Conservation (phyloP, 2,888 invertebrate species). For the Drosophila vallismaia region DNA sequence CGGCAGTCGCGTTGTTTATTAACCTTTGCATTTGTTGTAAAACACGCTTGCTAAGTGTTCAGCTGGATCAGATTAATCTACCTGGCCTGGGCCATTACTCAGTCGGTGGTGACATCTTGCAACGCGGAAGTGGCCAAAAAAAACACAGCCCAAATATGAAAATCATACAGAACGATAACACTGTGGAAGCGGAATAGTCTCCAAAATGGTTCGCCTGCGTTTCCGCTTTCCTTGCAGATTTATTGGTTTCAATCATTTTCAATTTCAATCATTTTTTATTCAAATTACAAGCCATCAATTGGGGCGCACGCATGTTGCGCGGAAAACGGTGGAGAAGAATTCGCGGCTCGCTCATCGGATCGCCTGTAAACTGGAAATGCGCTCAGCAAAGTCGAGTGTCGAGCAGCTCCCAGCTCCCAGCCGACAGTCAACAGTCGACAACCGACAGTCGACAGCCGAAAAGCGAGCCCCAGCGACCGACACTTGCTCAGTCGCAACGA, state of each 20-base stretch:
- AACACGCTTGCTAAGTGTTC: constrained; percentile 57
- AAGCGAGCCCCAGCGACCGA: constrained; percentile 55
- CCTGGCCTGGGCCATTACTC: constrained; percentile 61
- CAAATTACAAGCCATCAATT: constrained; percentile 44
- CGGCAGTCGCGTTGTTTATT: constrained; percentile 67
- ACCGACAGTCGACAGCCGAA: constrained; percentile 7
- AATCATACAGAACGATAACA: constrained; percentile 30
- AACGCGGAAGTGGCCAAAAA: constrained; percentile 63
- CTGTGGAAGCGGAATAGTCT: constrained; percentile 17
- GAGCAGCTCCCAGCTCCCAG: constrained; percentile 3
- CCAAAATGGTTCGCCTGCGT: constrained; percentile 24
- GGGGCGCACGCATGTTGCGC: not conserved
- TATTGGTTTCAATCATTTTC: constrained; percentile 43
- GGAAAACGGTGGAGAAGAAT: constrained; percentile 27
- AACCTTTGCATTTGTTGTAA: constrained; percentile 68
- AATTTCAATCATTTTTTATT: constrained; percentile 44
- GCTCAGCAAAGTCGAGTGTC: constrained; percentile 24
- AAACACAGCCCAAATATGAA: constrained; percentile 36
- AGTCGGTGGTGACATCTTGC: constrained; percentile 49
- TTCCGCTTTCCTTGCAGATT: constrained; percentile 54
- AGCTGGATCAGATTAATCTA: constrained; percentile 66
- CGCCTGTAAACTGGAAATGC: constrained; percentile 65
- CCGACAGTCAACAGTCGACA: constrained; percentile 7
- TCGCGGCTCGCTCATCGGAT: constrained; percentile 22
- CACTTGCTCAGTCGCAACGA: constrained; percentile 85